These are phyloP conservation scores for Dipodomys merriami DNA, from an alignment of 2,113 vertebrate species.

Conservation along the genomic window DNA sequence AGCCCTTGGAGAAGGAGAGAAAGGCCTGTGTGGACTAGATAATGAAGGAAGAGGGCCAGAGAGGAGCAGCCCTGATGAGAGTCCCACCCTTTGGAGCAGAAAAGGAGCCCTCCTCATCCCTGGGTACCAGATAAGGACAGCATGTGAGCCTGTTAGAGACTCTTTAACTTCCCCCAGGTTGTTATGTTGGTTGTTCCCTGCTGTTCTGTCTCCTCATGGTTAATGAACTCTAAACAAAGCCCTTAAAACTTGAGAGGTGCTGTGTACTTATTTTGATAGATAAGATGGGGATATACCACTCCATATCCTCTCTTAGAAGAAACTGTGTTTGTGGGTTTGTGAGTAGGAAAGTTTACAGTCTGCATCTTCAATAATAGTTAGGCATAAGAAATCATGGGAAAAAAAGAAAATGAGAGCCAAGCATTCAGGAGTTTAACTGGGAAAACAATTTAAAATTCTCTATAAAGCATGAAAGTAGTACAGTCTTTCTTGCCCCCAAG, in stretches of 20 bases:
- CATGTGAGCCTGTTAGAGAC: not conserved
- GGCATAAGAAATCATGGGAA: too few relatives aligned
- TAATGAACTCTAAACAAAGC: not conserved
- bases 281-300: not conserved
- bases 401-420: constrained; percentile 39
- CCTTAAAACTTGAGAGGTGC: not conserved
- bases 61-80: not conserved
- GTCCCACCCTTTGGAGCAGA: not conserved
- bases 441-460: not conserved
- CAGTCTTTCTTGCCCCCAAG: not conserved
- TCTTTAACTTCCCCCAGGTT: not conserved
- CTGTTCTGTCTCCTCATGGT: not conserved
- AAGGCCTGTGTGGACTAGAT: constrained; percentile 22
- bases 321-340: too few relatives aligned
- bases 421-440: not conserved
- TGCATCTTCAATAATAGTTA: too few relatives aligned
- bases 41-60: not conserved
- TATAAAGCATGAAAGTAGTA: not conserved
- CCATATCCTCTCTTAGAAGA: not conserved
- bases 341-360: too few relatives aligned
- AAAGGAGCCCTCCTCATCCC: not conserved
- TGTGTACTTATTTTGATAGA: not conserved
- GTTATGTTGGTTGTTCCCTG: not conserved
- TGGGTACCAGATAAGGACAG: not conserved
- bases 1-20: not conserved